A percentile compares a stretch with the other conserved stretches of the same genome.
Evolutionary conservation across 2,797 vertebrate genomes (phyloP).

Genomic region (Cetoscarus ocellatus): DNA sequence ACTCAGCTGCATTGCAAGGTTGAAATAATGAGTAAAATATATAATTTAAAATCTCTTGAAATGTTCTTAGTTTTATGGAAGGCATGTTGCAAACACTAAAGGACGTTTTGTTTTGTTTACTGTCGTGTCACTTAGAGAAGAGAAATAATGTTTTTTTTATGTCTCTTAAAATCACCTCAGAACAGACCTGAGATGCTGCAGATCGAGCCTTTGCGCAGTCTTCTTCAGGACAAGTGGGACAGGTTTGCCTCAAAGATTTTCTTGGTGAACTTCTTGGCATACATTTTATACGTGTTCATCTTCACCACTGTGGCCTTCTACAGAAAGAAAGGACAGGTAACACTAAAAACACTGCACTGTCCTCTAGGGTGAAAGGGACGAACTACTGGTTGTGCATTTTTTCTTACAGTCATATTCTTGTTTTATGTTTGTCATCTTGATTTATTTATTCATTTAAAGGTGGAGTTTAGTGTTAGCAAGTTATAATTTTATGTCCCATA

Average conservation of each 20-base stretch:
- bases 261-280: conserved; percentile 89
- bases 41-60: no score
- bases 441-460: no score
- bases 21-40: no score
- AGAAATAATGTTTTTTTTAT: not conserved
- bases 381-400: not conserved
- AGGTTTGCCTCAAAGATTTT: conserved; percentile 89
- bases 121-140: not conserved
- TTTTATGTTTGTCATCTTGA: no score
- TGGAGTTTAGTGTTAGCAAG: no score
- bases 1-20: no score
- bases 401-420: no score
- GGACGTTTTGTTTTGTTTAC: no score
- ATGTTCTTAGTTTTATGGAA: no score
- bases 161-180: conserved; percentile 63
- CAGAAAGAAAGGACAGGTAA: conserved; percentile 84
- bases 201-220: conserved; percentile 89
- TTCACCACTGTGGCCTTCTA: conserved; percentile 89
- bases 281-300: conserved; percentile 87
- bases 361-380: not conserved
- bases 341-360: not conserved
- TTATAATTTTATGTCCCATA: no score
- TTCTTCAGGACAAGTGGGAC: conserved; percentile 93
- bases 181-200: conserved; percentile 94
- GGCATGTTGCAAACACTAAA: no score